Percentiles rank a stretch among this genome's conserved stretches.
Evolutionary conservation across 2,113 vertebrate species (phyloP).

Genomic region (Tretioscincus oriximinensis): DNA sequence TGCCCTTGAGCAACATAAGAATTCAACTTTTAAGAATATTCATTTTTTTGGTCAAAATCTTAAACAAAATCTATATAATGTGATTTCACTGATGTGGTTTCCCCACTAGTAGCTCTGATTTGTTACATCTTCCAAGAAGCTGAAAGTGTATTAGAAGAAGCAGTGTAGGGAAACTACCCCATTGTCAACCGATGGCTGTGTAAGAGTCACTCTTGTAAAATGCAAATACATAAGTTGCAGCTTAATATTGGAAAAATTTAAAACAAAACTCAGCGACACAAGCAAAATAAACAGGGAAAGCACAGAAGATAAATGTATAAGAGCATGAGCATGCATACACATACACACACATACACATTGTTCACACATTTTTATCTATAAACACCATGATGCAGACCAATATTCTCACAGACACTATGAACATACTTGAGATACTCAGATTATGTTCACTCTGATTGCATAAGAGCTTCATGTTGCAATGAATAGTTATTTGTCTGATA

Average conservation of each 20-base stretch:
- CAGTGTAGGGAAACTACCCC: background rate
- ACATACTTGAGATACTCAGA: background rate
- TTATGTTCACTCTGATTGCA: background rate
- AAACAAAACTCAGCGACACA: conserved; percentile 62
- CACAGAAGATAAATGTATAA: conserved; percentile 35
- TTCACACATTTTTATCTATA: background rate
- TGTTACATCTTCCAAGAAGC: conserved; percentile 23
- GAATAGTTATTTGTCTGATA: background rate
- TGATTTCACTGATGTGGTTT: background rate
- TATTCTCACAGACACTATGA: conserved; percentile 6
- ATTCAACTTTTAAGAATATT: background rate
- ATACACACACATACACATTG: background rate
- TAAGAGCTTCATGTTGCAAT: background rate
- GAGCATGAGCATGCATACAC: background rate
- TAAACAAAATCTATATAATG: conserved; percentile 7
- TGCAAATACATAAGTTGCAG: conserved; percentile 46
- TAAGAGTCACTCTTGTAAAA: conserved; percentile 55
- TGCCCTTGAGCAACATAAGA: background rate
- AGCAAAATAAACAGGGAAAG: conserved; percentile 60
- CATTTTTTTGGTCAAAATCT: background rate
- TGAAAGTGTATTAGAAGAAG: background rate
- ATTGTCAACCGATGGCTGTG: conserved; percentile 56
- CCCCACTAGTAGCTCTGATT: background rate
- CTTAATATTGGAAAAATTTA: conserved; percentile 49
- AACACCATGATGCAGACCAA: background rate